These are phyloP conservation scores for Apogon talboti DNA, from an alignment of 2,797 vertebrate species.

Conservation along the genomic window DNA sequence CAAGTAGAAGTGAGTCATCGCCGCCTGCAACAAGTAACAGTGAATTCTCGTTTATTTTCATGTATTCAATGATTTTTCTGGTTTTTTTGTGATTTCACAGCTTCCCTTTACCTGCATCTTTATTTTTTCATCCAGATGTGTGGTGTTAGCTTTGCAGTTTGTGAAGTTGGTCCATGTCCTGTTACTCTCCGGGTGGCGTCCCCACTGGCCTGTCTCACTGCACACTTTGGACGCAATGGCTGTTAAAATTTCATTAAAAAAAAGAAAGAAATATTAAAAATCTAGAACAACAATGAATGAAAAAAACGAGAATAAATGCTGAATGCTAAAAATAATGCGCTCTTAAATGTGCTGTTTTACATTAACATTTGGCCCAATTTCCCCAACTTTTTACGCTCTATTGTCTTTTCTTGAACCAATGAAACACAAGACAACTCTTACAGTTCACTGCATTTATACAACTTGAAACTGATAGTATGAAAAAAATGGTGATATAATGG, in stretches of 20 bases:
- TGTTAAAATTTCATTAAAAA: slow-evolving; percentile 55
- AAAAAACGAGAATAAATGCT: neutral
- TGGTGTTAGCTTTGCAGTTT: slow-evolving; percentile 80
- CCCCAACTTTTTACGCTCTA: too few relatives aligned
- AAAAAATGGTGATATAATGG: too few relatives aligned
- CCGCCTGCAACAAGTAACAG: slow-evolving; percentile 78
- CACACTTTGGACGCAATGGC: slow-evolving; percentile 94
- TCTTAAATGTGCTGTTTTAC: too few relatives aligned
- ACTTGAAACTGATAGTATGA: too few relatives aligned
- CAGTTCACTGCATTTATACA: too few relatives aligned
- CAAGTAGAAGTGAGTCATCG: slow-evolving; percentile 93
- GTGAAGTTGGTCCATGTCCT: slow-evolving; percentile 96
- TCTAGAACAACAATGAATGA: too few relatives aligned
- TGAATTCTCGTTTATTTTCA: neutral
- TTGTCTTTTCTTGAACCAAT: too few relatives aligned
- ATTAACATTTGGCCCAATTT: too few relatives aligned
- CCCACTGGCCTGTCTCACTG: slow-evolving; percentile 89
- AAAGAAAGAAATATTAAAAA: too few relatives aligned
- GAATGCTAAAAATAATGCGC: too few relatives aligned
- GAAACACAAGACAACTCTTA: too few relatives aligned
- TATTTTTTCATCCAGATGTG: slow-evolving; percentile 61
- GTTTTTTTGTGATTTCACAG: neutral
- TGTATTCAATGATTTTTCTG: neutral
- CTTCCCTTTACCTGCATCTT: neutral
- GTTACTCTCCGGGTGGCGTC: slow-evolving; percentile 92